Conservation (phyloP, 1,140 invertebrate genomes). For the Drosophila insularis region DNA sequence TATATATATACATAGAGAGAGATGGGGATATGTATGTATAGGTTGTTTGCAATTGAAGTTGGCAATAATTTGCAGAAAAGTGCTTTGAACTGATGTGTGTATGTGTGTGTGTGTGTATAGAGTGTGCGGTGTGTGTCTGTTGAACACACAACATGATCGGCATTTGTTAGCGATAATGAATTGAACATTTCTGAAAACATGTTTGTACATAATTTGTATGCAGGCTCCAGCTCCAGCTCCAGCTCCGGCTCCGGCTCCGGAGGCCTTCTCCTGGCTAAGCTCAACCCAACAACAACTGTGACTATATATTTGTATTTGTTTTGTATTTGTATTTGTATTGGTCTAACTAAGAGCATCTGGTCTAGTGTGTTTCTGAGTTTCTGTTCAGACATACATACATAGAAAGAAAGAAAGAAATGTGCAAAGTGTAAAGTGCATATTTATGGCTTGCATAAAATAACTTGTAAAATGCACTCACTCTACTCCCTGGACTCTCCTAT, state of each 20-base stretch:
- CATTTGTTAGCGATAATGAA: constrained; percentile 82
- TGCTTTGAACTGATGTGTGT: constrained; percentile 69
- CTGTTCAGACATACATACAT: constrained; percentile 28
- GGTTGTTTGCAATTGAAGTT: constrained; percentile 26
- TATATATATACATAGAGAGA: not conserved
- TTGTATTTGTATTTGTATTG: constrained; percentile 53
- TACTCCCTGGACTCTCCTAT: constrained; percentile 33
- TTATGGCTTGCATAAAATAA: constrained; percentile 81
- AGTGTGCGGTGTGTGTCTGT: constrained; percentile 32
- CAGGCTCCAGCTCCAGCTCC: constrained; percentile 57
- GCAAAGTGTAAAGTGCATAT: constrained; percentile 80
- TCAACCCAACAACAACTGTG: constrained; percentile 26
- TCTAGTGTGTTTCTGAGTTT: constrained; percentile 44
- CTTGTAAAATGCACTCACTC: constrained; percentile 75
- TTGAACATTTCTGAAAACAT: constrained; percentile 82
- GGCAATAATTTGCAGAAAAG: constrained; percentile 77
- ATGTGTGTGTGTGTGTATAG: constrained; percentile 37
- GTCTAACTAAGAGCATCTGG: constrained; percentile 77
- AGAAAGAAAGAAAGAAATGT: constrained; percentile 50
- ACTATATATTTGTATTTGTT: constrained; percentile 6
- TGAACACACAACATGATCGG: constrained; percentile 79
- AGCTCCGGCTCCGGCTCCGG: constrained; percentile 49
- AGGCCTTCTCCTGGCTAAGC: constrained; percentile 25
- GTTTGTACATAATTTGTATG: constrained; percentile 81
- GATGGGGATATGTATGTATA: constrained; percentile 12